A percentile compares a stretch with the other conserved stretches of the same genome.
Evolutionary conservation across 1,140 invertebrate genomes (phyloP).

Genomic region (Plectrocnemia conspersa): DNA sequence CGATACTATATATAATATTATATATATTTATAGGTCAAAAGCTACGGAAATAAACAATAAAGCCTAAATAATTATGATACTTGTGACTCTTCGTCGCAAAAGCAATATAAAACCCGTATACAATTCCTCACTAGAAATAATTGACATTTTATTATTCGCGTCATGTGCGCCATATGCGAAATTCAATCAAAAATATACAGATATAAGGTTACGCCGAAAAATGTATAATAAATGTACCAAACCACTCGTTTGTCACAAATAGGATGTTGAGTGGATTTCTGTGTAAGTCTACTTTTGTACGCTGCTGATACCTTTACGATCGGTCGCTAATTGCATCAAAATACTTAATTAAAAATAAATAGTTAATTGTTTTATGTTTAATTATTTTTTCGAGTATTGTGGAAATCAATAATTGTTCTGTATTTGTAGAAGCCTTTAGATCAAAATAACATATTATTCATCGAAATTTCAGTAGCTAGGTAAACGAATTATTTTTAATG

Average conservation of each 20-base stretch:
- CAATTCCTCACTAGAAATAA: too few relatives aligned
- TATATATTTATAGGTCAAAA: too few relatives aligned
- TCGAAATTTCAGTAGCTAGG: background rate
- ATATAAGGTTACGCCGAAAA: slow-evolving; percentile 9
- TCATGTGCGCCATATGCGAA: too few relatives aligned
- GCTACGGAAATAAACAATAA: too few relatives aligned
- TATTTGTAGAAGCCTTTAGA: background rate
- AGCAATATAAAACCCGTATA: too few relatives aligned
- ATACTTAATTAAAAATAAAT: background rate
- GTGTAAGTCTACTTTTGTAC: slow-evolving; percentile 4
- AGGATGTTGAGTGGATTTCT: slow-evolving; percentile 20
- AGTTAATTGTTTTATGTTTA: background rate
- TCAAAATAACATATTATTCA: background rate
- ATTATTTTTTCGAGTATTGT: background rate
- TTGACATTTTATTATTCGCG: too few relatives aligned
- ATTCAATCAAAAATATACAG: slow-evolving; percentile 12
- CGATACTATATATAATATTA: too few relatives aligned
- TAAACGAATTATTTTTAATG: too few relatives aligned
- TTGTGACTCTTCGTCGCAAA: too few relatives aligned
- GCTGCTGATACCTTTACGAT: background rate
- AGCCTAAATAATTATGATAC: too few relatives aligned
- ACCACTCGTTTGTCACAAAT: slow-evolving; percentile 19
- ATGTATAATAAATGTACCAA: slow-evolving; percentile 8
- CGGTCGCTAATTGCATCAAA: background rate
- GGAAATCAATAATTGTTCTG: background rate